Evolutionary conservation across 2,888 invertebrate species (phyloP), one percentile per base, ranked within the genome.

Genomic region (Pelosia muscerda): DNA sequence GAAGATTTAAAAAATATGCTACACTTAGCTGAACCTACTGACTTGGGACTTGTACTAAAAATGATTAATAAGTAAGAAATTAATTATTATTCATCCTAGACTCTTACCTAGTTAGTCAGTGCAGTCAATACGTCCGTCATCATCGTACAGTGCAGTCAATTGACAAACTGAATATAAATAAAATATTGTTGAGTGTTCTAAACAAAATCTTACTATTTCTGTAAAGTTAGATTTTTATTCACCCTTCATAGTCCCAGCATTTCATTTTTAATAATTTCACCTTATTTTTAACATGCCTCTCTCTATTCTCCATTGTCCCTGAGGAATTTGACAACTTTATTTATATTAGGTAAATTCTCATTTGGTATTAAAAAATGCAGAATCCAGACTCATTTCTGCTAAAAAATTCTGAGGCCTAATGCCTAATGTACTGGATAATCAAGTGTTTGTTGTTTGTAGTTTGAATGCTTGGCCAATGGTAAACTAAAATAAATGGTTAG

Each of bases 1-100:
- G 98, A 98, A 91, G 98, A 98, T 89, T 91, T 98, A 15, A 98
- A 98, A 88, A 97, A 97, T 85, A 97, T 98, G 96, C 86, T 97
- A 6, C 97, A 98, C 84, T 87, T 98, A 65, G 96, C 96, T 3
- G 96, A 97, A 71, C 95, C 95, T 34, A 87, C 93, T 13, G 97
- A 98, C 86, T 76, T 97, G 19, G 90, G 96, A 10, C 89, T 98
- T 23, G 86, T 97, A 2, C 81, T 95, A 11, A 94, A 95, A 79
- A 98, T 98, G 97, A 91, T 97, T 74, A 95, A 95, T 87, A 97
- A 96, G 96, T 97, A 92, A 88, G 91, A 31, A 49, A 49, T 5
- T 34, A 26, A 42, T 61, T n/a, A 64, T 22, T 19, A 34, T 59
- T 49, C 49, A n/a, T 8, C n/a, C 49, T n/a, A 9, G 42, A n/a